Evolutionary conservation across 2,113 vertebrate species (phyloP).

Genomic region (Colossoma macropomum): DNA sequence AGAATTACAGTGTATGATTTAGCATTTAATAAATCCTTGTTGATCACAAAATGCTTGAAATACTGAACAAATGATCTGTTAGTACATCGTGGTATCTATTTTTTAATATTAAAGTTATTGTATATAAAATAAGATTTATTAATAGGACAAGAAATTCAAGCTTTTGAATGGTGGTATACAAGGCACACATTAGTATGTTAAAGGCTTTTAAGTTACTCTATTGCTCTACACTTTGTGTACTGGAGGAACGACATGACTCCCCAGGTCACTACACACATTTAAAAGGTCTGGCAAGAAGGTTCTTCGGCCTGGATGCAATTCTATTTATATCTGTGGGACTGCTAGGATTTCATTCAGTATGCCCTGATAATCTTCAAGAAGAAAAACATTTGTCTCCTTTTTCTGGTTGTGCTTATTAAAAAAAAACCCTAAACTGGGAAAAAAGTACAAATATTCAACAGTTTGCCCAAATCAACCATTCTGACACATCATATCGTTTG

Average conservation of each 20-base stretch:
- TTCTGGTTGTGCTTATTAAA: background rate
- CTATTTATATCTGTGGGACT: constrained; percentile 54
- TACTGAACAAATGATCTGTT: no score
- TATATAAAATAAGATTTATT: no score
- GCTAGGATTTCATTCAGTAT: constrained; percentile 33
- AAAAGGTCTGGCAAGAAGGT: constrained; percentile 25
- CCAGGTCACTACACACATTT: constrained; percentile 4
- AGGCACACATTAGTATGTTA: background rate
- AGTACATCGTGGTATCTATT: no score
- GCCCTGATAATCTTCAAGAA: background rate
- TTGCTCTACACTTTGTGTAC: background rate
- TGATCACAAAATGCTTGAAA: no score
- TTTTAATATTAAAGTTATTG: no score
- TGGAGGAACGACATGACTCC: background rate
- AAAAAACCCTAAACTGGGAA: background rate
- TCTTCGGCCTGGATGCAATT: constrained; percentile 24
- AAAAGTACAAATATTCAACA: background rate
- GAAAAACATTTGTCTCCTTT: background rate
- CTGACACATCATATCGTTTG: background rate
- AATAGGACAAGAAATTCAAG: no score
- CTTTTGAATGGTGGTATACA: no score
- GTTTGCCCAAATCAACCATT: background rate
- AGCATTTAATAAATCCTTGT: no score
- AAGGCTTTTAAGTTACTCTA: background rate
- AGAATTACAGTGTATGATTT: no score